Conservation (phyloP, 1,140 invertebrate genomes). For the Sitophilus oryzae region DNA sequence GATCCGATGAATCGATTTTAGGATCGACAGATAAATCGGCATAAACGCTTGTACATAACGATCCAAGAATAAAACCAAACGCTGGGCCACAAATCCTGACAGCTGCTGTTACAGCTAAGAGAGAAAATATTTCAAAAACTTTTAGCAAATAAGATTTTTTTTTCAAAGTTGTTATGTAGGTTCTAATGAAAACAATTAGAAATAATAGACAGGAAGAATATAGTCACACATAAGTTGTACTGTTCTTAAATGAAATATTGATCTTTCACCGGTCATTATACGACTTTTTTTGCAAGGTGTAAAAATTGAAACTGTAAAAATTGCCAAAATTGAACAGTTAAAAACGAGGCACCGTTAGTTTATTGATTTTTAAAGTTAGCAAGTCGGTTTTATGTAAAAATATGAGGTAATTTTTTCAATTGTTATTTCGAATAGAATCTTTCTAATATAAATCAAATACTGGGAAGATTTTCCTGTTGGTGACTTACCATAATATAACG, state of each 20-base stretch:
- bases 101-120: constrained; percentile 83
- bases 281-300: not conserved
- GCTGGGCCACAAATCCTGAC: constrained; percentile 86
- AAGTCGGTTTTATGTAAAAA: not conserved
- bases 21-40: constrained; percentile 72
- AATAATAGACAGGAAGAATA: too few relatives aligned
- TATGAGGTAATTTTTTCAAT: not conserved
- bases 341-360: constrained; percentile 14
- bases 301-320: constrained; percentile 10
- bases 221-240: too few relatives aligned
- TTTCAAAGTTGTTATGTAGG: too few relatives aligned
- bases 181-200: too few relatives aligned
- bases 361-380: constrained; percentile 9
- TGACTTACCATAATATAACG: constrained; percentile 86
- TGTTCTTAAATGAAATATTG: not conserved
- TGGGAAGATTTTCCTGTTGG: too few relatives aligned
- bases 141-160: too few relatives aligned
- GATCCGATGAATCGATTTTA: constrained; percentile 74
- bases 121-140: not conserved
- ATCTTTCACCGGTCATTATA: not conserved
- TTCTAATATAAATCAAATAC: too few relatives aligned
- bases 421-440: not conserved
- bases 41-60: constrained; percentile 81
- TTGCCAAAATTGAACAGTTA: constrained; percentile 18
- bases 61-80: constrained; percentile 85